Conservation (phyloP, 2,888 invertebrate species). For the Acanthosepion pharaonis region DNA sequence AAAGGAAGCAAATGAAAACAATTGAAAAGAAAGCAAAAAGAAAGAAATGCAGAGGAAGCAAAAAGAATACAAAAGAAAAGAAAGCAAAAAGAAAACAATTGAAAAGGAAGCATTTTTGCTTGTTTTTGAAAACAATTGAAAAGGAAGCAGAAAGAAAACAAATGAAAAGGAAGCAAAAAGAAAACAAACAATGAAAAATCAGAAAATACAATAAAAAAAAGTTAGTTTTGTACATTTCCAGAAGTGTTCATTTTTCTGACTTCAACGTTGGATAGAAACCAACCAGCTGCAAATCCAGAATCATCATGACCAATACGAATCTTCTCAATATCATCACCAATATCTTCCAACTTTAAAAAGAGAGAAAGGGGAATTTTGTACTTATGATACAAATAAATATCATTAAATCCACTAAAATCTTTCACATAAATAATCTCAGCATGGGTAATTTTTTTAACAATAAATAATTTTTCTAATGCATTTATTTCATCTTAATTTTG, state of each 20-base stretch:
- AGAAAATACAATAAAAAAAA: too few species aligned
- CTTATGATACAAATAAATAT: background rate
- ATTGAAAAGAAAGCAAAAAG: too few species aligned
- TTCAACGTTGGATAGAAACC: constrained; percentile 73
- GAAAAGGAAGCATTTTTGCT: too few species aligned
- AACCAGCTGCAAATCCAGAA: constrained; percentile 70
- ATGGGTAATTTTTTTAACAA: background rate
- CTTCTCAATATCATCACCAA: constrained; percentile 72
- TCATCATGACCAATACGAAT: constrained; percentile 73
- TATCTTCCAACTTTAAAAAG: constrained; percentile 69
- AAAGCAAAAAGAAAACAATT: too few species aligned
- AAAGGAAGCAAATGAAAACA: too few species aligned
- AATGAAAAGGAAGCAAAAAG: too few species aligned
- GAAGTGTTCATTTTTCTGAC: constrained; percentile 68
- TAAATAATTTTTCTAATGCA: background rate
- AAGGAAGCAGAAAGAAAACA: too few species aligned
- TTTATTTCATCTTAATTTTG: background rate
- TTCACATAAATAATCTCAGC: too few species aligned
- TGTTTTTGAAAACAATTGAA: too few species aligned
- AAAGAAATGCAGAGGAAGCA: too few species aligned
- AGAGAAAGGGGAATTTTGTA: background rate
- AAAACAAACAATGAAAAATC: too few species aligned
- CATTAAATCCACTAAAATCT: background rate
- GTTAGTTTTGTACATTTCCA: constrained; percentile 65
- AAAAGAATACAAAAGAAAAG: too few species aligned